A percentile compares a stretch with the other conserved stretches of the same genome.
These are phyloP conservation scores for Rhopalosiphum maidis DNA, from an alignment of 1,140 invertebrate species.

Conservation along the genomic window DNA sequence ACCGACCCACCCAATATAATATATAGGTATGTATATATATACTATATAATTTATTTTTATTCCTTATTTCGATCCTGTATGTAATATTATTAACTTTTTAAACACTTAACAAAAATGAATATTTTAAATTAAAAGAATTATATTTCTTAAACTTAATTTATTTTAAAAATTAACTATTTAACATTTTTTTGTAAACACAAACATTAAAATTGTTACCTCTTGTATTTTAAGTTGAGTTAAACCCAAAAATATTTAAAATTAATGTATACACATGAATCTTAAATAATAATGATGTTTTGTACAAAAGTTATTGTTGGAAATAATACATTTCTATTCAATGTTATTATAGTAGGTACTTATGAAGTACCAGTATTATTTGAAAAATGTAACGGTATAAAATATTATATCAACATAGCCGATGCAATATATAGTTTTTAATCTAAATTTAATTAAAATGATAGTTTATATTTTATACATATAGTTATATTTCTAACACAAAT, in stretches of 20 bases:
- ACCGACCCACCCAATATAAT: not conserved
- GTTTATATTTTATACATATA: not conserved
- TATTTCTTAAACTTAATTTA: not conserved
- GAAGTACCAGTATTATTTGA: not conserved
- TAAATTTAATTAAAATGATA: not conserved
- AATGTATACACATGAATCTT: not conserved
- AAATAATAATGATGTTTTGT: not conserved
- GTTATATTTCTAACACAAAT: not conserved
- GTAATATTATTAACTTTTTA: not conserved
- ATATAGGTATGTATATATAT: not conserved
- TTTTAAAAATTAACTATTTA: not conserved
- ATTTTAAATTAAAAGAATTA: not conserved
- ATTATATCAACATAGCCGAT: not conserved
- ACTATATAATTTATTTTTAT: not conserved
- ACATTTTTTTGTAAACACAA: not conserved
- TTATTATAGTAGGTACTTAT: not conserved
- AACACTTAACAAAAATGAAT: not conserved
- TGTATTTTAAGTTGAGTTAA: not conserved
- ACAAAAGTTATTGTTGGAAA: not conserved
- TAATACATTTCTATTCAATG: not conserved
- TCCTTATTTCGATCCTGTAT: not conserved
- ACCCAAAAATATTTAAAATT: not conserved
- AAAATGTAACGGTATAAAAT: not conserved
- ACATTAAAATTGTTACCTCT: not conserved
- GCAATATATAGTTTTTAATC: not conserved